Base-by-base conservation (phyloP, 2,797 vertebrate genomes). In the Sphenodon punctatus region DNA sequence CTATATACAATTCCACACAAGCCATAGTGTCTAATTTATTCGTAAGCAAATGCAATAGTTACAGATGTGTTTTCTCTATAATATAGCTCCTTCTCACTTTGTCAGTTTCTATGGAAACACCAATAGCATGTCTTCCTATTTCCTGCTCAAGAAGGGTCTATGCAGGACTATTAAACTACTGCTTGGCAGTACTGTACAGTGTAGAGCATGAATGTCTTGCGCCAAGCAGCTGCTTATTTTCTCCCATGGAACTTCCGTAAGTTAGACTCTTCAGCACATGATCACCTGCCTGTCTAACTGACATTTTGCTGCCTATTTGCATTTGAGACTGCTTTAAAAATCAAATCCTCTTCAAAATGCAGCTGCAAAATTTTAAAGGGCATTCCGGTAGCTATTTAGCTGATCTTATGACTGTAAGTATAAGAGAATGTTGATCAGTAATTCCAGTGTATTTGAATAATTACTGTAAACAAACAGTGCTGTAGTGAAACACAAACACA, bases 31-130 rank as follows among this genome's bases (percentile, higher is more conserved):
- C n/a, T n/a, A n/a, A 13, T 23, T 84, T 82, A 64, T 65, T 0
- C 1, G 38, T 71, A 30, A 43, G 6, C 43, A 5, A n/a, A 23
- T 0, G 0, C 49, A 80, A 43, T 27, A 30, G 22, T 67, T 80
- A 75, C 89, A 60, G 51, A 73, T 65, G 5, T 30, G 67, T 56
- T 1, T 76, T 46, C 30, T 71, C 38, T 4, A 9, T 66, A 41
- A 8, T 75, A 84, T 45, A 69, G 4, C 68, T 80, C n/a, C n/a
- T 20, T 67, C 66, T 41, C 30, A 30, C 73, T 71, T 63, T 85
- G 78, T 32, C 87, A 46, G 36, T 73, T 59, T 75, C 63, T 78
- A 39, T 19, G 63, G 39, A 66, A 80, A 56, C 46, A 32, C 42
- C 10, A 6, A 8, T 59, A 36, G 41, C 39, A 19, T 75, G 19